Evolutionary conservation across 23 tunicate species (phyloP).

Genomic region (Styela plicata): DNA sequence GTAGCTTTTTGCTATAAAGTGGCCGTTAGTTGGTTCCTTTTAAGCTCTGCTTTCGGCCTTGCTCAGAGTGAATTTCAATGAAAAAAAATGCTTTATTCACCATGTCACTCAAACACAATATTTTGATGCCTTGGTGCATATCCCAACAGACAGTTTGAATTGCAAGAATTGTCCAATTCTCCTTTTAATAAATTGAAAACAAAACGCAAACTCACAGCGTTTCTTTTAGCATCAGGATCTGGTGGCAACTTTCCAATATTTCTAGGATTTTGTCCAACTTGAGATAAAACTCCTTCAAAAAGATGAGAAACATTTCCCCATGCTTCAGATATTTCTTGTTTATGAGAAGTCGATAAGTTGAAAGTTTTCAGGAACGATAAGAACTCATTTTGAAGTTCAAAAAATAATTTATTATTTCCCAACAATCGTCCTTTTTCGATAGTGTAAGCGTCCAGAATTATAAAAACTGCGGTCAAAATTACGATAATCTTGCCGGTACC

Average conservation of each 20-base stretch:
- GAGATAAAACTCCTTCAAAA: not conserved
- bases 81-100: no score
- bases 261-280: not conserved
- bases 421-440: not conserved
- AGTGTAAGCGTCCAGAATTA: not conserved
- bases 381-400: not conserved
- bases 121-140: no score
- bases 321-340: not conserved
- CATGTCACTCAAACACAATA: no score
- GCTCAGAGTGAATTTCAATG: no score
- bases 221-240: conserved; percentile 11
- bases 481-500: not conserved
- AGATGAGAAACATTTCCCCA: conserved; percentile 6
- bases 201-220: conserved; percentile 18
- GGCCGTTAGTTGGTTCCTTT: no score
- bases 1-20: no score
- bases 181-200: no score
- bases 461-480: not conserved
- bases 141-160: no score
- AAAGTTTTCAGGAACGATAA: not conserved
- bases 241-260: not conserved
- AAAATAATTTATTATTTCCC: not conserved
- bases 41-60: no score
- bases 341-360: not conserved
- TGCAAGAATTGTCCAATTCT: no score